Base-by-base conservation (phyloP, 1,140 invertebrate species). In the Brachionus sp. region DNA sequence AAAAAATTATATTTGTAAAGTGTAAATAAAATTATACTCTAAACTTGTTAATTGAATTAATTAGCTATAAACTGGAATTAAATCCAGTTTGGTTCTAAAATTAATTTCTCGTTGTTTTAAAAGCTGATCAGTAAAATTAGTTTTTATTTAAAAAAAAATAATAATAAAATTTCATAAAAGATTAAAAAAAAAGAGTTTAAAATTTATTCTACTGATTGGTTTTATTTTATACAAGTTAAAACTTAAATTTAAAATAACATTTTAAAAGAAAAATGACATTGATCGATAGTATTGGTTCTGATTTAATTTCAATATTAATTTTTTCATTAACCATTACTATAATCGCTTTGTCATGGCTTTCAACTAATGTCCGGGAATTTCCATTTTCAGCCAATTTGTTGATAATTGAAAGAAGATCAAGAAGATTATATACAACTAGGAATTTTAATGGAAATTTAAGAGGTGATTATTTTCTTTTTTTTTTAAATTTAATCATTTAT, bases 291-390 rank as follows among this genome's bases (percentile, higher is more conserved):
- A 62, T 78, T 57, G 75, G 75, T 37, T 29, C 7, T 57, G 75
- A 78, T 23, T 5, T 78, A 46, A 33, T 78, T n/a, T 35, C 46
- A 2, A 19, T 78, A n/a, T 37, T 62, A 25, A 4, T 57, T 37
- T 16, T 78, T 19, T n/a, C 57, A 25, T 19, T 78, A 9, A 57
- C 50, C 50, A 78, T 78, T 19, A 39, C 33, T 39, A 78, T 78
- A 35, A 19, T 78, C 39, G 35, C 35, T 37, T 37, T 78, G 46
- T 57, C 80, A 66, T 82, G 80, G 80, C 12, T 82, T 29, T 82
- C 80, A 33, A 82, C 80, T 6, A 35, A 50, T 68, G 80, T 82
- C n/a, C 16, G 57, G 29, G 6, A 82, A n/a, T 66, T 82, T 44
- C 80, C 57, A 10, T 70, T 68, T 46, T 29, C 80, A 12, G 33